phyloP scores from a whole-genome alignment of 1,140 invertebrate genomes.

The Drosophila kohkoa region DNA sequence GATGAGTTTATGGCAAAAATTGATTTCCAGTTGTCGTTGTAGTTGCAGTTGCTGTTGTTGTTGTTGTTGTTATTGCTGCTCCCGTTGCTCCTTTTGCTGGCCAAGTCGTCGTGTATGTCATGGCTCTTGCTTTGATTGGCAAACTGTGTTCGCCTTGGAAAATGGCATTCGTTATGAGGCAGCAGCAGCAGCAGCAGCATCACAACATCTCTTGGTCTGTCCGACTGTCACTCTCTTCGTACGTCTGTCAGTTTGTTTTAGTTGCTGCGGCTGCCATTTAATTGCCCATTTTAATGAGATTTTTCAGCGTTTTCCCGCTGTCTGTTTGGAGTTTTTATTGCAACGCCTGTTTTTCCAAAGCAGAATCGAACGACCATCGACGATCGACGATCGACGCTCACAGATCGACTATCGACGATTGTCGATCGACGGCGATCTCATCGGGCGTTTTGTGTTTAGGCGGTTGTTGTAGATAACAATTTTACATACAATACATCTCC shows the following conservation, averaged over 20 bases:
- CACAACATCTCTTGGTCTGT: conserved; percentile 2
- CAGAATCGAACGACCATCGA: conserved; percentile 43
- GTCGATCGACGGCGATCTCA: conserved; percentile 6
- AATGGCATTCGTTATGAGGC: conserved; percentile 64
- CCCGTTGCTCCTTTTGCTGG: conserved; percentile 33
- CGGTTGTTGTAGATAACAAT: conserved; percentile 40
- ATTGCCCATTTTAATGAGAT: conserved; percentile 83
- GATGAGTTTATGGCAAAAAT: conserved; percentile 83
- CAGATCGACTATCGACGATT: not conserved
- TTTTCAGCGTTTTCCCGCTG: conserved; percentile 56
- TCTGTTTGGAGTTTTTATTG: conserved; percentile 38
- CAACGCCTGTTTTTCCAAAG: conserved; percentile 48
- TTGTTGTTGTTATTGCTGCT: conserved; percentile 34
- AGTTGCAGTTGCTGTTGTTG: conserved; percentile 20
- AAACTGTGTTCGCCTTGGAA: conserved; percentile 57
- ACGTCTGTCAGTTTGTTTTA: conserved; percentile 69
- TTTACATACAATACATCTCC: conserved; percentile 56
- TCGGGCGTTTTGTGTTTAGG: conserved; percentile 75
- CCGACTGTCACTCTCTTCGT: conserved; percentile 18
- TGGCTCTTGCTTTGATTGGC: conserved; percentile 48
- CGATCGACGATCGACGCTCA: conserved; percentile 21
- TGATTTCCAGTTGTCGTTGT: conserved; percentile 78
- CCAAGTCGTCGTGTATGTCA: conserved; percentile 27
- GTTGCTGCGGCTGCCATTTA: conserved; percentile 78
- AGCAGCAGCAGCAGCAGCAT: conserved; percentile 8